Percentiles rank a stretch among this genome's conserved stretches.
Evolutionary conservation across 1,140 invertebrate species (phyloP).

Genomic region (Drosophila eugracilis): DNA sequence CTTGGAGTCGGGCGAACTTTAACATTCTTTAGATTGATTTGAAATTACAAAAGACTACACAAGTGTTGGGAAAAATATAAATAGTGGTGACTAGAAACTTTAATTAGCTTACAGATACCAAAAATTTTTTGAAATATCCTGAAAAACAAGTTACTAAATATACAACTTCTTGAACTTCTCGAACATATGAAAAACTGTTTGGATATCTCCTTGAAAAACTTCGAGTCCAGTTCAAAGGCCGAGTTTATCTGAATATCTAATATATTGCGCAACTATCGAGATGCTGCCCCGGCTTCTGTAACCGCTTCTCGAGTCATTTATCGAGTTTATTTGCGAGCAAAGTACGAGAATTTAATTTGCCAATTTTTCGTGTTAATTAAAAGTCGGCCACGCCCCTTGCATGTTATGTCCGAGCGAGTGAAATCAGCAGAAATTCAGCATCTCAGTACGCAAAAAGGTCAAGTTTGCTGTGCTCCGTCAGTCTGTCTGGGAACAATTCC

Average conservation of each 20-base stretch:
- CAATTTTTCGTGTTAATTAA: slow-evolving; percentile 57
- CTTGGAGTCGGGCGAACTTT: slow-evolving; percentile 23
- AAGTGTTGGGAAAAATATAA: too few species aligned
- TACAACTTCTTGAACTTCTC: too few species aligned
- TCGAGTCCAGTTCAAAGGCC: slow-evolving; percentile 7
- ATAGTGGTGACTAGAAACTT: too few species aligned
- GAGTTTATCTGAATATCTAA: background rate
- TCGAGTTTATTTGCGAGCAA: slow-evolving; percentile 1
- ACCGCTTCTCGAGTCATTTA: slow-evolving; percentile 19
- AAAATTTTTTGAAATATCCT: too few species aligned
- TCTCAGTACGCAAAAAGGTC: slow-evolving; percentile 51
- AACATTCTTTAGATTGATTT: slow-evolving; percentile 1
- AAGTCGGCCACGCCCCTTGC: slow-evolving; percentile 46
- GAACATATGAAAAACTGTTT: background rate
- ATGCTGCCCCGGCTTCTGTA: slow-evolving; percentile 30
- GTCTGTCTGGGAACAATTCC: slow-evolving; percentile 41
- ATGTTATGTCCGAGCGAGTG: slow-evolving; percentile 30
- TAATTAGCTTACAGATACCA: too few species aligned
- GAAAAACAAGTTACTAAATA: too few species aligned
- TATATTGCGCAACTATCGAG: slow-evolving; percentile 11
- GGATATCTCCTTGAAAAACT: background rate
- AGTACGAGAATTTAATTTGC: slow-evolving; percentile 45
- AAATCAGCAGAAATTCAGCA: slow-evolving; percentile 16
- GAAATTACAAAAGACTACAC: background rate
- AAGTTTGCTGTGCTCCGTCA: slow-evolving; percentile 50